Evolutionary conservation across 1,140 invertebrate species (phyloP), one percentile per base, ranked within the genome.

Genomic region (Musca domestica): DNA sequence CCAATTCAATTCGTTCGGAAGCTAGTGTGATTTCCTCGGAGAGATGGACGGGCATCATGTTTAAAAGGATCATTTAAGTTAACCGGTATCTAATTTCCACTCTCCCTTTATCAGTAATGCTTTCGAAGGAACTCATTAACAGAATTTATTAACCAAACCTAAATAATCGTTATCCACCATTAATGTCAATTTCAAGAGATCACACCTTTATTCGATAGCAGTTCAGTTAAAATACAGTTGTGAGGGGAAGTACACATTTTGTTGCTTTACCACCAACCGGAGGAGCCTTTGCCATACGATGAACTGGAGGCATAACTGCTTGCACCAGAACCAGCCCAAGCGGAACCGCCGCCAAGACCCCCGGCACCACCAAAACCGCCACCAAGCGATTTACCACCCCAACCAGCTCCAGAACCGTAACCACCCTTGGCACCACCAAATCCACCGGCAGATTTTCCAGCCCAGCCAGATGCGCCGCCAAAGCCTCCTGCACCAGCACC

Each of bases 401-500:
- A n/a, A n/a, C n/a, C n/a, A n/a, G n/a, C n/a, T n/a, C n/a, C n/a
- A n/a, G n/a, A n/a, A n/a, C n/a, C n/a, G n/a, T n/a, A n/a, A n/a
- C 25, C 56, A 30, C 56, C 22, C 19, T 6, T 27, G 3, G 23
- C 56, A 15, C 20, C 22, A 12, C 58, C 58, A 34, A 30, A 61
- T 5, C 27, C 25, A 47, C 61, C 64, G 19, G 14, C 52, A 5
- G 51, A 14, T 17, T 70, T 69, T 20, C 66, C 70, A 65, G 41
- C 64, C 23, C 25, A 65, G 12, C 47, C 64, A 46, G 58, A 6
- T 9, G 27, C 27, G 17, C 14, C 14, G n/a, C 34, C 34, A 64
- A 30, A 19, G 4, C 71, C 70, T 46, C 72, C 73, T n/a, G 74
- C 76, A 9, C 47, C 64, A 15, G 12, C 48, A 10, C 64, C 64